Conservation (phyloP, 2,113 vertebrate genomes). For the Coptodon bakossiorum region DNA sequence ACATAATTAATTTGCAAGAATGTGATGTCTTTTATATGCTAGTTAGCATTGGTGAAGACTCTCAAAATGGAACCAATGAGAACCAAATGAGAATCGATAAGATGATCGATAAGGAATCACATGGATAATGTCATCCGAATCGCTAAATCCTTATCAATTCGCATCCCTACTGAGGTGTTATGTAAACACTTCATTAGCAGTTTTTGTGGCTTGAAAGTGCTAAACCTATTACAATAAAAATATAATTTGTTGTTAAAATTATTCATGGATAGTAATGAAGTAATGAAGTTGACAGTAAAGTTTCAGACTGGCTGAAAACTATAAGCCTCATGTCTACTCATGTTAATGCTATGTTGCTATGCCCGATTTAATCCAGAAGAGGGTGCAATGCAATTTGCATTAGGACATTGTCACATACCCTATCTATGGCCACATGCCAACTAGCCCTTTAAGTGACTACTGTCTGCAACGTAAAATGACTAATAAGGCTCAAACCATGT, state of each 20-base stretch:
- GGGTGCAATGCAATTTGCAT: conserved; percentile 51
- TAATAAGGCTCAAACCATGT: not conserved
- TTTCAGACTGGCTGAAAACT: not conserved
- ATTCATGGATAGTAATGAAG: not conserved
- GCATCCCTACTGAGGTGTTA: not conserved
- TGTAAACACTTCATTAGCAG: not conserved
- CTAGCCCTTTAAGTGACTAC: not conserved
- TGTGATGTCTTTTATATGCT: not conserved
- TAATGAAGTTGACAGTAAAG: not conserved
- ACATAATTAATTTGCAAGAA: not conserved
- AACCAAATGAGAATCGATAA: not conserved
- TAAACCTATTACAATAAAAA: not conserved
- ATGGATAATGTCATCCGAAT: not conserved
- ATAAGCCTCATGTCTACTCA: not conserved
- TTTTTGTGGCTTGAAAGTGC: not conserved
- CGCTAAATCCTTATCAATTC: not conserved
- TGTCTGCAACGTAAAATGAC: not conserved
- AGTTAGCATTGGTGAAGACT: not conserved
- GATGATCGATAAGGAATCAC: not conserved
- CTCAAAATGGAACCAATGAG: not conserved
- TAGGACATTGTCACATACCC: not conserved
- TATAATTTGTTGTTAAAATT: not conserved
- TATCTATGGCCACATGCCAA: not conserved
- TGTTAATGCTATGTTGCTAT: not conserved
- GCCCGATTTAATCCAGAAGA: conserved; percentile 47